These are phyloP conservation scores for Ostrea denselamellosa DNA, from an alignment of 1,140 invertebrate species.

Conservation along the genomic window DNA sequence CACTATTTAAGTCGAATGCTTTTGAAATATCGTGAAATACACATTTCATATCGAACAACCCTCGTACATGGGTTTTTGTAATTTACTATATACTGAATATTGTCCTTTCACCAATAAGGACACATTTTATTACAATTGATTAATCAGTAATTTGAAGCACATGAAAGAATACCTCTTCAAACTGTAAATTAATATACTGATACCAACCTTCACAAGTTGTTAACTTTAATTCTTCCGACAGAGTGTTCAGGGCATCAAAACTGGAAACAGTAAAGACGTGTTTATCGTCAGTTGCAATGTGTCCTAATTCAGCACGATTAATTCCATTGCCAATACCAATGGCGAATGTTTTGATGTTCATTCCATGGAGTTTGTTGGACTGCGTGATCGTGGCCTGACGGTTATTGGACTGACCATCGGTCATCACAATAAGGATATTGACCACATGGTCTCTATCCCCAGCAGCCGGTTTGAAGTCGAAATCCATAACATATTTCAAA, in stretches of 20 bases:
- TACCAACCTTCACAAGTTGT: neutral
- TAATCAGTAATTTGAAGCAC: too few relatives aligned
- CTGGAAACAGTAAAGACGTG: neutral
- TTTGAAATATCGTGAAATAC: too few relatives aligned
- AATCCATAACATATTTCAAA: constrained; percentile 27
- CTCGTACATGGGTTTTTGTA: too few relatives aligned
- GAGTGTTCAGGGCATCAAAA: neutral
- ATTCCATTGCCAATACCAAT: neutral
- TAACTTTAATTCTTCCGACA: neutral
- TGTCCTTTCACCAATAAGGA: too few relatives aligned
- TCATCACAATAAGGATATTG: constrained; percentile 57
- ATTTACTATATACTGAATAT: too few relatives aligned
- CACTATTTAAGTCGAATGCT: too few relatives aligned
- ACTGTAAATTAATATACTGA: neutral
- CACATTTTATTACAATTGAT: too few relatives aligned
- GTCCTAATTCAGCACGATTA: neutral
- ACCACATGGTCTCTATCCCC: constrained; percentile 49
- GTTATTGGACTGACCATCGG: constrained; percentile 57
- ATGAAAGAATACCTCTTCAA: too few relatives aligned
- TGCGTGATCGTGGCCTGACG: constrained; percentile 23
- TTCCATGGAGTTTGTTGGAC: constrained; percentile 40
- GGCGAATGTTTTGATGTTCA: constrained; percentile 44
- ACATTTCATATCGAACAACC: too few relatives aligned
- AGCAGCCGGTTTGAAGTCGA: constrained; percentile 43
- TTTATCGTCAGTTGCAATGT: neutral